Conservation (phyloP, 2,797 vertebrate species). For the Acanthurus tractus region DNA sequence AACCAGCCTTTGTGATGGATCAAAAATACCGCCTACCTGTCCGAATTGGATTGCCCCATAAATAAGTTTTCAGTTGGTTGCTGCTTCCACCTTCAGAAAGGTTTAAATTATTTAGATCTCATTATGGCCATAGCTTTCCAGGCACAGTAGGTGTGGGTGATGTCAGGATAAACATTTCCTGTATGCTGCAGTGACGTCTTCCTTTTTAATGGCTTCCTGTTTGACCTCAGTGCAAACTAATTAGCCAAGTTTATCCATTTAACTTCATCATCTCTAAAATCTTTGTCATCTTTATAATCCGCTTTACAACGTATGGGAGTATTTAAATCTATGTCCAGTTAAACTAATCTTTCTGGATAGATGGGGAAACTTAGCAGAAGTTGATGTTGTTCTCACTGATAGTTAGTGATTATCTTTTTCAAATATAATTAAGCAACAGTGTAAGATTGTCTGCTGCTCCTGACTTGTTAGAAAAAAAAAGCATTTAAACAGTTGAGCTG, state of each 20-base stretch:
- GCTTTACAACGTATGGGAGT: not conserved
- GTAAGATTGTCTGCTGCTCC: not conserved
- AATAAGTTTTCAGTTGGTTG: not conserved
- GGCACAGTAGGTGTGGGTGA: constrained; percentile 16
- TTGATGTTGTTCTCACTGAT: not conserved
- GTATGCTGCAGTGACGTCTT: constrained; percentile 23
- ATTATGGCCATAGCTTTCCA: constrained; percentile 21
- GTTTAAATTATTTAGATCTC: constrained; percentile 6
- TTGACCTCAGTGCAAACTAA: constrained; percentile 35
- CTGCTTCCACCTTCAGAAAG: not conserved
- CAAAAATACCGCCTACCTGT: constrained; percentile 2
- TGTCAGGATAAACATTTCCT: constrained; percentile 65
- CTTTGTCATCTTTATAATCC: not conserved
- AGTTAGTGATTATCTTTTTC: not conserved
- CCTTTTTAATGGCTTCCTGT: constrained; percentile 53
- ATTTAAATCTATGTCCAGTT: not conserved
- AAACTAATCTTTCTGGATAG: not conserved
- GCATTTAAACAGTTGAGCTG: not conserved
- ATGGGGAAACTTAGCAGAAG: not conserved
- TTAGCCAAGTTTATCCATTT: constrained; percentile 36
- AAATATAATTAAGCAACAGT: constrained; percentile 2
- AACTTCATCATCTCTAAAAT: constrained; percentile 13
- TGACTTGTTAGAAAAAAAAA: not conserved
- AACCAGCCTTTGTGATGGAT: not conserved
- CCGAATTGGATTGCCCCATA: not conserved